Percentiles rank a stretch among this genome's conserved stretches.
phyloP scores from a whole-genome alignment of 2,888 invertebrate species.

The Carcina quercana region DNA sequence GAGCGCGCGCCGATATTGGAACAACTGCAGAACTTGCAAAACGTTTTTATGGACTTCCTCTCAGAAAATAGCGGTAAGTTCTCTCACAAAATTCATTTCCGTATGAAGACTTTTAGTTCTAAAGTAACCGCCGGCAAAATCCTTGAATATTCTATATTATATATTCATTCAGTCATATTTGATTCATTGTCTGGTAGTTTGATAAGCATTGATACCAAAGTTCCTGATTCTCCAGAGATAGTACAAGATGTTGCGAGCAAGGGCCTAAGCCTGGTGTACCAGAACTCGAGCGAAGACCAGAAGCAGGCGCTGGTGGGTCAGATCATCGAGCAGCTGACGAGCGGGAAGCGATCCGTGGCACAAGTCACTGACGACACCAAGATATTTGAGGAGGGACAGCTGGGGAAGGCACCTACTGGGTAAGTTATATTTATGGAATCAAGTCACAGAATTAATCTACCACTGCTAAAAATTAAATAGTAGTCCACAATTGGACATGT shows the following conservation, averaged over 20 bases:
- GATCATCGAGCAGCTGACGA: slow-evolving; percentile 87
- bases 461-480: too few species aligned
- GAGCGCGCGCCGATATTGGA: slow-evolving; percentile 79
- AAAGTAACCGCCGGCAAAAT: too few species aligned
- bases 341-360: slow-evolving; percentile 82
- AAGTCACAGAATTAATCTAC: too few species aligned
- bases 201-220: too few species aligned
- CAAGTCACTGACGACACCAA: slow-evolving; percentile 88
- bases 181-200: too few species aligned
- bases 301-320: slow-evolving; percentile 83
- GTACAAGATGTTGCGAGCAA: slow-evolving; percentile 96
- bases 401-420: slow-evolving; percentile 92
- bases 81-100: too few species aligned
- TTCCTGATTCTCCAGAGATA: slow-evolving; percentile 82
- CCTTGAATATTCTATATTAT: too few species aligned
- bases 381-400: slow-evolving; percentile 90
- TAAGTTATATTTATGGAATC: too few species aligned
- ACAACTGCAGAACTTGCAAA: slow-evolving; percentile 81
- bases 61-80: slow-evolving; percentile 90
- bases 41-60: slow-evolving; percentile 89
- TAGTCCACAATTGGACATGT: too few species aligned
- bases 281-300: slow-evolving; percentile 82
- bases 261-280: slow-evolving; percentile 91
- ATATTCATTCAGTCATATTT: too few species aligned
- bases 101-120: too few species aligned